Percentiles rank a stretch among this genome's conserved stretches.
These are phyloP conservation scores for Apis laboriosa DNA, from an alignment of 1,140 invertebrate species.

Conservation along the genomic window DNA sequence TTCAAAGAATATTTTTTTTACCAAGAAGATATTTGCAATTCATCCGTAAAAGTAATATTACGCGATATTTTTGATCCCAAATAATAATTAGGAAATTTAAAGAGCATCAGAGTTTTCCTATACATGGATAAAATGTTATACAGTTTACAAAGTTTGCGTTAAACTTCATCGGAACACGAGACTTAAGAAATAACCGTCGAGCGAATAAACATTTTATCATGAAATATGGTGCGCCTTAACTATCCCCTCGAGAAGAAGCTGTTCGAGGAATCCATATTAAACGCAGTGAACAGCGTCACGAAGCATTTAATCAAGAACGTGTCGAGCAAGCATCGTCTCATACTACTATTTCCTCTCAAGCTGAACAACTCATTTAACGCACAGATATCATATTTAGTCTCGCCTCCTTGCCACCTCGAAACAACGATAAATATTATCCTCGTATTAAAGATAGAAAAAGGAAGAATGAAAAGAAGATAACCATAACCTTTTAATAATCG, in stretches of 20 bases:
- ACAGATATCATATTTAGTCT: slow-evolving; percentile 9
- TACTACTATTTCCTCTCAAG: not conserved
- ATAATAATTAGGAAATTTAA: no score
- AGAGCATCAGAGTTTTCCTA: no score
- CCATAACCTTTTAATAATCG: no score
- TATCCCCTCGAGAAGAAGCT: not conserved
- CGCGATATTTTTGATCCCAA: no score
- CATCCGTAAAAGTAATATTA: no score
- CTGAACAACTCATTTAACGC: not conserved
- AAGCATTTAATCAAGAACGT: slow-evolving; percentile 22
- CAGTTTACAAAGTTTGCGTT: not conserved
- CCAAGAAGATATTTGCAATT: no score
- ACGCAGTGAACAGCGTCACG: slow-evolving; percentile 6
- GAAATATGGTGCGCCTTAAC: not conserved
- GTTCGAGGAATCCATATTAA: slow-evolving; percentile 6
- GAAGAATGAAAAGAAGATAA: not conserved
- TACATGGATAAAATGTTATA: no score
- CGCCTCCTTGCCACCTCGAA: no score
- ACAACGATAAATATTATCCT: not conserved
- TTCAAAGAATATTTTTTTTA: no score
- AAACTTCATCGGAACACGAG: not conserved
- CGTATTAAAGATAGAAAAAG: no score
- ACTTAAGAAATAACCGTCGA: not conserved
- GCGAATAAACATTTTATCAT: not conserved
- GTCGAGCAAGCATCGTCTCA: slow-evolving; percentile 5